Evolutionary conservation across 2,113 vertebrate species (phyloP).

Genomic region (Oreochromis niloticus): DNA sequence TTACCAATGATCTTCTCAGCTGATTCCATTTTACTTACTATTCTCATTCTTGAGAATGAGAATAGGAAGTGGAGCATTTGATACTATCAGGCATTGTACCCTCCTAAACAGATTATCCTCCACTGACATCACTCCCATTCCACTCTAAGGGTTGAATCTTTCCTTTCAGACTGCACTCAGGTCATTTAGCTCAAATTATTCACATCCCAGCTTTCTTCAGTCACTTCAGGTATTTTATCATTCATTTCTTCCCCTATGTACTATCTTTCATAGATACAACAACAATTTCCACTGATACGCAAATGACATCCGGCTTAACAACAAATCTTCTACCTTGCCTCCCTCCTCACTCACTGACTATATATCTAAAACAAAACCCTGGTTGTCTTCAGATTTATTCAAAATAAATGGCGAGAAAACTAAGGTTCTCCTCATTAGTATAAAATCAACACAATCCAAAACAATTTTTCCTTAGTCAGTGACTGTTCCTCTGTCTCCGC

Average conservation of each 20-base stretch:
- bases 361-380: background rate
- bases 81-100: accelerated
- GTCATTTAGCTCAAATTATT: background rate
- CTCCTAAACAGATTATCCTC: background rate
- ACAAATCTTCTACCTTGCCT: background rate
- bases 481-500: background rate
- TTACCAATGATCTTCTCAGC: background rate
- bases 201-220: background rate
- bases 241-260: background rate
- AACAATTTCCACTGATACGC: background rate
- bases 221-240: background rate
- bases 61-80: background rate
- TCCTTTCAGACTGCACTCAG: background rate
- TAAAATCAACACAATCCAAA: background rate
- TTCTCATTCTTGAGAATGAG: background rate
- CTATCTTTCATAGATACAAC: background rate
- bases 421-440: background rate
- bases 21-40: background rate
- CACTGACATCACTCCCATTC: background rate
- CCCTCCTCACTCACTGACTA: background rate
- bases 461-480: background rate
- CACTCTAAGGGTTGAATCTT: background rate
- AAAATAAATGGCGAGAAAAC: background rate
- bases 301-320: background rate
- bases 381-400: background rate